Conservation (phyloP, 53 echinoderm and acorn worm genomes). For the Paelopatides confundens region DNA sequence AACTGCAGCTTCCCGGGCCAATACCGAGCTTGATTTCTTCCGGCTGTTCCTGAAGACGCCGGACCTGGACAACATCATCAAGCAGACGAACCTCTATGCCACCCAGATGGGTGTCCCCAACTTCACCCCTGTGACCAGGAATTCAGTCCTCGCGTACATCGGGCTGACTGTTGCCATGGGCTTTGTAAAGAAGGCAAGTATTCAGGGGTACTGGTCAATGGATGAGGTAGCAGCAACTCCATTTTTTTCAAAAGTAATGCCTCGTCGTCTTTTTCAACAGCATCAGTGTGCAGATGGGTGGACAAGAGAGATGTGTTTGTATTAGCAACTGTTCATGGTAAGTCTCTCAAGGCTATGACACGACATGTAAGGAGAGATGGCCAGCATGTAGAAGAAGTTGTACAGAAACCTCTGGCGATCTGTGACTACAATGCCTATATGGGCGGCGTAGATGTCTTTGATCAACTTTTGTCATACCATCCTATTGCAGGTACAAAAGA, state of each 20-base stretch:
- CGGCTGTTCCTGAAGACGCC: too few relatives aligned
- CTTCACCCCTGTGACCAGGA: background rate
- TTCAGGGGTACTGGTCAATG: background rate
- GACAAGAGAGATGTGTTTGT: slow-evolving; percentile 34
- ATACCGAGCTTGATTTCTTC: too few relatives aligned
- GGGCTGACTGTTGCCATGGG: background rate
- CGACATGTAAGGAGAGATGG: background rate
- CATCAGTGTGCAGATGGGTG: slow-evolving; percentile 9
- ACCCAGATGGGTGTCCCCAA: background rate
- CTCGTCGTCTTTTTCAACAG: background rate
- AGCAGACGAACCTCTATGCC: background rate
- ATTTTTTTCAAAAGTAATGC: background rate
- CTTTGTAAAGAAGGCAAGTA: background rate
- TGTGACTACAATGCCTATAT: background rate
- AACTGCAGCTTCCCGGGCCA: too few relatives aligned
- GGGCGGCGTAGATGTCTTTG: slow-evolving; percentile 7
- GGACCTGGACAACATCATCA: too few relatives aligned
- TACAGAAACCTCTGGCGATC: background rate
- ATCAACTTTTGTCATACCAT: slow-evolving; percentile 19
- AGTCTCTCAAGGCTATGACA: background rate
- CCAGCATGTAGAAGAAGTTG: background rate
- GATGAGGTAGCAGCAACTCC: background rate
- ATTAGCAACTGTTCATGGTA: slow-evolving; percentile 29
- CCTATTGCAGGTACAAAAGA: background rate
- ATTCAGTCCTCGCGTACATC: background rate